Evolutionary conservation across 2,113 vertebrate species (phyloP).

Genomic region (Bufo bufo): DNA sequence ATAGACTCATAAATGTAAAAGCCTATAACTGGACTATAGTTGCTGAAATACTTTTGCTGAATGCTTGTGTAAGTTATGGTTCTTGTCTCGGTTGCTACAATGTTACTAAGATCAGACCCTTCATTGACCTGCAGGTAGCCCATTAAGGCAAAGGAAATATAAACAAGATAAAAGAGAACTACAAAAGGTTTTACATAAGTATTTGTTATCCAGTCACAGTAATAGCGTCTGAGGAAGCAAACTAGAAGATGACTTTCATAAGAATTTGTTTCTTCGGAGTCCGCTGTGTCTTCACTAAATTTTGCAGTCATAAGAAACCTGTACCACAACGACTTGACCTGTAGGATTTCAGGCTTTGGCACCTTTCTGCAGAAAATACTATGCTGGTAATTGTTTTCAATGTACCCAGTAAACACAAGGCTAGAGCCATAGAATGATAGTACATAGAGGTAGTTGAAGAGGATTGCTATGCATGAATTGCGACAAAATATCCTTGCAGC

Average conservation of each 20-base stretch:
- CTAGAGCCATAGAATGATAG: slow-evolving; percentile 97
- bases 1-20: slow-evolving; percentile 99
- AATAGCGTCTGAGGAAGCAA: slow-evolving; percentile 95
- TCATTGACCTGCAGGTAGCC: slow-evolving; percentile 98
- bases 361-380: slow-evolving; percentile 96
- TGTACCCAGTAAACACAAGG: slow-evolving; percentile 96
- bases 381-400: slow-evolving; percentile 98
- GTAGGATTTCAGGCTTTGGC: slow-evolving; percentile 90
- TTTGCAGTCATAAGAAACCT: slow-evolving; percentile 93
- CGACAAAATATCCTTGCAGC: slow-evolving; percentile 97
- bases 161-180: slow-evolving; percentile 98
- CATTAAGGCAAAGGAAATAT: slow-evolving; percentile 99
- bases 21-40: slow-evolving; percentile 96
- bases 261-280: slow-evolving; percentile 81
- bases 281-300: slow-evolving; percentile 86
- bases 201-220: slow-evolving; percentile 99
- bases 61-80: slow-evolving; percentile 91
- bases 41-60: slow-evolving; percentile 97
- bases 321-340: slow-evolving; percentile 96
- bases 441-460: slow-evolving; percentile 97
- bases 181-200: slow-evolving; percentile 99
- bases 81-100: slow-evolving; percentile 93
- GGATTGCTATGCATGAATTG: slow-evolving; percentile 89
- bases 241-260: slow-evolving; percentile 95
- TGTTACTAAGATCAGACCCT: slow-evolving; percentile 93